Percentiles rank a stretch among this genome's conserved stretches.
Evolutionary conservation across 2,113 vertebrate species (phyloP).

Genomic region (Xiphias gladius): DNA sequence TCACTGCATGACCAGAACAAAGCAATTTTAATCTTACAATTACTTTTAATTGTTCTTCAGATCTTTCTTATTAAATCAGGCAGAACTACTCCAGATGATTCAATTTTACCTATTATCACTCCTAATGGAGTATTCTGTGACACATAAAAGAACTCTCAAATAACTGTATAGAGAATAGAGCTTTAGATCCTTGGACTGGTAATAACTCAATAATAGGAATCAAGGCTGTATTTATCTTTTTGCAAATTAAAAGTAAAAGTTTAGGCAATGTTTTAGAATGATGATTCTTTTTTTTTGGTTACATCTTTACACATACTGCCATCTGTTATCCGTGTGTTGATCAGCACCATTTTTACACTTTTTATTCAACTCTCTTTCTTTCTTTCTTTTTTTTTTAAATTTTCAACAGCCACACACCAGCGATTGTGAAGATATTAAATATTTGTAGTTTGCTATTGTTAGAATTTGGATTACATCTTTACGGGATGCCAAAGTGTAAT

Average conservation of each 20-base stretch:
- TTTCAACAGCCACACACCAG: neutral
- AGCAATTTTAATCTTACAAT: conserved; percentile 24
- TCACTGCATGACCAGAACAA: conserved; percentile 13
- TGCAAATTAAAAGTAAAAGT: conserved; percentile 1
- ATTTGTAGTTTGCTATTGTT: conserved; percentile 13
- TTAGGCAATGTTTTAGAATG: conserved; percentile 13
- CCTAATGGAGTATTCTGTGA: conserved; percentile 11
- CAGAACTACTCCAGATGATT: neutral
- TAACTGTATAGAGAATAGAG: neutral
- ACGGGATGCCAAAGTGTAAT: conserved; percentile 5
- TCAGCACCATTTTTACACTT: conserved; percentile 10
- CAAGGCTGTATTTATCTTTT: conserved; percentile 4
- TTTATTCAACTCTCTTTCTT: conserved; percentile 3
- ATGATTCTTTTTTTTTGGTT: conserved; percentile 25
- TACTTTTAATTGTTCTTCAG: conserved; percentile 37
- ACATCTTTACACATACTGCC: conserved; percentile 28
- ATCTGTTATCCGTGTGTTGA: conserved; percentile 51
- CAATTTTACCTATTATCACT: neutral
- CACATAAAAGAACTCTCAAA: conserved; percentile 13
- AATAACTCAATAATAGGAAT: conserved; percentile 17
- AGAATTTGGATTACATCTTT: conserved; percentile 13
- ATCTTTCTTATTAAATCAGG: conserved; percentile 37
- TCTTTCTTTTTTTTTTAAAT: too few relatives aligned
- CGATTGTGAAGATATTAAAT: conserved; percentile 3
- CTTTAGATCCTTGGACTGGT: neutral